phyloP scores from a whole-genome alignment of 37 sponge, comb jelly and placozoan genomes.

The Dysidea cf. avara region DNA sequence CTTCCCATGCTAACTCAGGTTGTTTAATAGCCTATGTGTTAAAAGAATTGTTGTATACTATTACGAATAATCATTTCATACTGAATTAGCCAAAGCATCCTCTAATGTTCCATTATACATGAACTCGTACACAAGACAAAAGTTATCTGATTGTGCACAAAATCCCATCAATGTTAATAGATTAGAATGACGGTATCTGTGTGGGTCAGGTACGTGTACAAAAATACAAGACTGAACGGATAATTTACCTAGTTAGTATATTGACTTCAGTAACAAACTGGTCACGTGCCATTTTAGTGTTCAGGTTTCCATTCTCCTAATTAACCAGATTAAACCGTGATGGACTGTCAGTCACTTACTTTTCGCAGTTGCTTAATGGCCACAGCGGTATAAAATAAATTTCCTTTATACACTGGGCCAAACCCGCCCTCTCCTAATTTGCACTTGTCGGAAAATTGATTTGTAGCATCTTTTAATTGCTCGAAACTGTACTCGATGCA shows the following conservation, averaged over 20 bases:
- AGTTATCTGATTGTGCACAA: constrained; percentile 25
- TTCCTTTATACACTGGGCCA: constrained; percentile 85
- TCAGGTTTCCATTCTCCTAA: no score
- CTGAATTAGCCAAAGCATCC: constrained; percentile 83
- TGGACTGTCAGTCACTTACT: background rate
- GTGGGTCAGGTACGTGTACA: no score
- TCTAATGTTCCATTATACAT: constrained; percentile 89
- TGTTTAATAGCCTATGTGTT: background rate
- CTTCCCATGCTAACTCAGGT: constrained; percentile 69
- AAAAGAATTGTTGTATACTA: background rate
- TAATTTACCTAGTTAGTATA: constrained; percentile 68
- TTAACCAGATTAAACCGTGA: background rate
- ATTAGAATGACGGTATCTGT: constrained; percentile 91
- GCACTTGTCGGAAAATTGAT: constrained; percentile 66
- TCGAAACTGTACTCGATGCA: constrained; percentile 63
- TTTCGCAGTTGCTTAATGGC: constrained; percentile 85
- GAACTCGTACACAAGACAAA: constrained; percentile 86
- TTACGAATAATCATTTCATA: constrained; percentile 3
- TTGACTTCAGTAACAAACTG: constrained; percentile 85
- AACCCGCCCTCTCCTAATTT: constrained; percentile 93
- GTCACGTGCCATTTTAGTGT: constrained; percentile 58
- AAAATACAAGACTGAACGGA: no score
- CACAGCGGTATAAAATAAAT: constrained; percentile 69
- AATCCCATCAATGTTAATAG: constrained; percentile 81
- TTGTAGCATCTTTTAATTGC: constrained; percentile 63